These are phyloP conservation scores for Gallinago nigripennis DNA, from an alignment of 2,797 vertebrate species.

Conservation along the genomic window DNA sequence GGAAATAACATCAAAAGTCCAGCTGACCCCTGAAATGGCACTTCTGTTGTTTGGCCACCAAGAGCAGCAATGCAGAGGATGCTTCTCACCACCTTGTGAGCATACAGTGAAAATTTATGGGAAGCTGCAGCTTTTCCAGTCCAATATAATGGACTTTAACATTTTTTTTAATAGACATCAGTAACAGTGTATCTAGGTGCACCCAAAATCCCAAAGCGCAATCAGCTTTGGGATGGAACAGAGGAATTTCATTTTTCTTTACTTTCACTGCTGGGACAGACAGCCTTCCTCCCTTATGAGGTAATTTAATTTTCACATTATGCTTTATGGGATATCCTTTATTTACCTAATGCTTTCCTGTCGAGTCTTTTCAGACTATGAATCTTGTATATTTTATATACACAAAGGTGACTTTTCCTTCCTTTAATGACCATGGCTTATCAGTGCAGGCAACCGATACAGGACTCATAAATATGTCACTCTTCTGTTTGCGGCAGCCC, in stretches of 20 bases:
- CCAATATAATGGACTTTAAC: neutral
- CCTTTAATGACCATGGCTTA: constrained; percentile 79
- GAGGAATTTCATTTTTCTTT: constrained; percentile 33
- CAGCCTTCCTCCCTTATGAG: constrained; percentile 65
- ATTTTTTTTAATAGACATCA: neutral
- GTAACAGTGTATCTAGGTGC: neutral
- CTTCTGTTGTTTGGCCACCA: neutral
- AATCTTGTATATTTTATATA: constrained; percentile 79
- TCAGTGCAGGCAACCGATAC: constrained; percentile 77
- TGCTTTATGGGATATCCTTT: constrained; percentile 81
- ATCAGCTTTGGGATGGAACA: constrained; percentile 8
- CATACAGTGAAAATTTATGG: neutral
- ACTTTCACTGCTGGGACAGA: constrained; percentile 54
- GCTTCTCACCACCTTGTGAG: neutral
- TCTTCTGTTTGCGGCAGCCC: constrained; percentile 6
- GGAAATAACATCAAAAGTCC: neutral
- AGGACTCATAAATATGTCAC: constrained; percentile 81
- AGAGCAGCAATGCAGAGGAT: neutral
- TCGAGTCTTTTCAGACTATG: constrained; percentile 74
- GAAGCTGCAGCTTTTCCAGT: neutral
- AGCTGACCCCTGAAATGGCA: rapidly evolving
- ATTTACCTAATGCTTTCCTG: constrained; percentile 83
- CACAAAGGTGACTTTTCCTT: constrained; percentile 84
- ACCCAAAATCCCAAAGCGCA: neutral
- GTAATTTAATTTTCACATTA: constrained; percentile 77